A percentile compares a stretch with the other conserved stretches of the same genome.
Conservation (phyloP, 1,140 invertebrate genomes). For the Chironomus tepperi region DNA sequence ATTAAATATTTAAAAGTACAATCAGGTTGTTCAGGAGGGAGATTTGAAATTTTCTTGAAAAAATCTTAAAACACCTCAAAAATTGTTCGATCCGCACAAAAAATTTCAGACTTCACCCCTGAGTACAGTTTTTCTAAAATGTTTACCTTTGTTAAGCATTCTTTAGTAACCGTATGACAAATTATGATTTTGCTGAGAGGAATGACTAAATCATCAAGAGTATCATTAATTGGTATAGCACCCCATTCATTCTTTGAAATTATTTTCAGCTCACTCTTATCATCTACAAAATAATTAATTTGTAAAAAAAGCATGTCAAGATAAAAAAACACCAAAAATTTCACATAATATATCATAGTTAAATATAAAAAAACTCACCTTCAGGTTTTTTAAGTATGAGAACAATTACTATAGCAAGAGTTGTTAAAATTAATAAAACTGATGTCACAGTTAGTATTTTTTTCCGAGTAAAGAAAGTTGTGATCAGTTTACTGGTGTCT, state of each 20-base stretch:
- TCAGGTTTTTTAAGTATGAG: no score
- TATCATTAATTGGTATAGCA: constrained; percentile 42
- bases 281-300: not conserved
- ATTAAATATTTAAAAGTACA: not conserved
- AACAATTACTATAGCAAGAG: no score
- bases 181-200: constrained; percentile 47
- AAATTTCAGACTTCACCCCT: no score
- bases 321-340: not conserved
- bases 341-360: not conserved
- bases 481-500: no score
- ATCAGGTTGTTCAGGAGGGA: no score
- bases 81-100: no score
- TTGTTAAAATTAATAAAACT: no score
- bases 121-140: no score
- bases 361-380: not conserved
- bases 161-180: constrained; percentile 43
- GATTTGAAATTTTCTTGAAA: no score
- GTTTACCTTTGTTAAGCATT: constrained; percentile 42
- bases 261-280: not conserved
- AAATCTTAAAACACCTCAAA: no score
- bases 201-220: constrained; percentile 34
- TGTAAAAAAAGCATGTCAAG: not conserved
- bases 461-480: no score
- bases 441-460: no score
- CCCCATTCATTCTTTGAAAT: constrained; percentile 43